A percentile compares a stretch with the other conserved stretches of the same genome.
Conservation (phyloP, 2,888 invertebrate genomes). For the Trachelus stipa region DNA sequence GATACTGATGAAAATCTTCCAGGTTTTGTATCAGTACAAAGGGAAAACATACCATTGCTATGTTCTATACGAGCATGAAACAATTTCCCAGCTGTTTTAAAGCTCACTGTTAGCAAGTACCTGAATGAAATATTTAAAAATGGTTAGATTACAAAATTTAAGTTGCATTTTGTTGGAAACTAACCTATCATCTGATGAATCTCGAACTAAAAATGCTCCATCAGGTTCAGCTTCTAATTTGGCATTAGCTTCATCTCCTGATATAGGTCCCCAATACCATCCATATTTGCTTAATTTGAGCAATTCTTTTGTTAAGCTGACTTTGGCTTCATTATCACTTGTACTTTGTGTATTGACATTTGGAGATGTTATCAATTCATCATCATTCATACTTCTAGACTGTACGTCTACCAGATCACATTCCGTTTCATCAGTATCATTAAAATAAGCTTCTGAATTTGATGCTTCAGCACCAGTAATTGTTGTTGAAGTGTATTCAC, state of each 20-base stretch:
- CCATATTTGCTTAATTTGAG: constrained; percentile 65
- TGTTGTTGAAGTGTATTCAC: background rate
- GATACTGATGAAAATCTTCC: constrained; percentile 73
- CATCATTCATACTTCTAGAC: constrained; percentile 22
- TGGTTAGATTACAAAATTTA: background rate
- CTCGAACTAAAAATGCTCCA: constrained; percentile 83
- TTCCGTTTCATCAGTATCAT: background rate
- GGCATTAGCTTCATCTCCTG: constrained; percentile 78
- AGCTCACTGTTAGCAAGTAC: constrained; percentile 80
- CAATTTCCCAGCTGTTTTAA: constrained; percentile 77
- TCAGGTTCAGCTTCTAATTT: constrained; percentile 77
- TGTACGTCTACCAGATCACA: constrained; percentile 25
- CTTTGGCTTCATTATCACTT: constrained; percentile 34
- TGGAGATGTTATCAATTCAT: constrained; percentile 21
- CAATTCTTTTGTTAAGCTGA: constrained; percentile 48
- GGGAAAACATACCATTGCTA: constrained; percentile 75
- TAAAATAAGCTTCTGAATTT: background rate
- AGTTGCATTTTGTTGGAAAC: background rate
- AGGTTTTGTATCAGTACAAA: constrained; percentile 71
- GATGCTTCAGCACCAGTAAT: background rate
- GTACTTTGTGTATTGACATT: background rate
- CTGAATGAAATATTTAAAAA: constrained; percentile 49
- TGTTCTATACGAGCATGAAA: constrained; percentile 82
- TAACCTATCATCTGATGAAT: constrained; percentile 73
- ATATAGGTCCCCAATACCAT: constrained; percentile 88